Evolutionary conservation across 1,140 invertebrate species (phyloP).

Genomic region (Microplitis demolitor): DNA sequence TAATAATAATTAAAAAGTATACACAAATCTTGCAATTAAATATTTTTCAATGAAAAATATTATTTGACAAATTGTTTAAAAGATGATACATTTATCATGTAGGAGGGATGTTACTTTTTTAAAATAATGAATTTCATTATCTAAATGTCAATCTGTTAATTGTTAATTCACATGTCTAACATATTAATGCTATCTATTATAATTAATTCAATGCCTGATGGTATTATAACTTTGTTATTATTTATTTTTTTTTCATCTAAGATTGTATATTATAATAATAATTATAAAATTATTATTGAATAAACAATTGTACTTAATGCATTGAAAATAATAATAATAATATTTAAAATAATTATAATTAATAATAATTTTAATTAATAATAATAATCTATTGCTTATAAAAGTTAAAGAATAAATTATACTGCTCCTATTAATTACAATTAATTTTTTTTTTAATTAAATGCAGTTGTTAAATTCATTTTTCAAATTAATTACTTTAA

Average conservation of each 20-base stretch:
- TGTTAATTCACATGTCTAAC: neutral
- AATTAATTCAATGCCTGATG: constrained; percentile 6
- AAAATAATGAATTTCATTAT: neutral
- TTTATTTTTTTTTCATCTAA: neutral
- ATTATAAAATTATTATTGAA: neutral
- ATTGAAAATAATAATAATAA: neutral
- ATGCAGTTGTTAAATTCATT: constrained; percentile 23
- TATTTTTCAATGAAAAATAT: neutral
- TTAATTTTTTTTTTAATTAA: constrained; percentile 13
- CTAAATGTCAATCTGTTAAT: neutral
- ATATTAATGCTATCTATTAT: constrained; percentile 15
- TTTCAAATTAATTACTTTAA: constrained; percentile 6
- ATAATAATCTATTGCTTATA: constrained; percentile 8
- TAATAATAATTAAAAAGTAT: constrained; percentile 5
- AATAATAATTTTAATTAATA: too few relatives aligned
- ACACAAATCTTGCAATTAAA: constrained; percentile 2
- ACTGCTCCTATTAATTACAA: constrained; percentile 23
- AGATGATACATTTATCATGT: neutral
- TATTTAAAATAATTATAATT: too few relatives aligned
- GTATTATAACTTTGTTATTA: neutral
- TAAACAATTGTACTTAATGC: constrained; percentile 23
- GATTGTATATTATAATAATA: neutral
- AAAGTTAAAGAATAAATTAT: constrained; percentile 27
- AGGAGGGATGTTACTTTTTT: neutral
- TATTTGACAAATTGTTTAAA: neutral